These are phyloP conservation scores for Poecilus cupreus DNA, from an alignment of 2,888 invertebrate genomes.

Conservation along the genomic window DNA sequence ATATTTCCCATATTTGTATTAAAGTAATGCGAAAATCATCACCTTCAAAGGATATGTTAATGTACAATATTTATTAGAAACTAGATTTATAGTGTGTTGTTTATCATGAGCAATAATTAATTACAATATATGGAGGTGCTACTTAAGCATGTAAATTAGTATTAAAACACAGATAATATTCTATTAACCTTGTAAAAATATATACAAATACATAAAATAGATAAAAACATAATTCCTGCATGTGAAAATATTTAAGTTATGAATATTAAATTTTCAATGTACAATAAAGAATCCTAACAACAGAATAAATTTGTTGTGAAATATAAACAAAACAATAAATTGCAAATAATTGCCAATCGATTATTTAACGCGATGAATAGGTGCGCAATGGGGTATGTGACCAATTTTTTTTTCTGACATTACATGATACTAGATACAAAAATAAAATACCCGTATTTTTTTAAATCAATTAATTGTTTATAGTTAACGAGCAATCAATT, in stretches of 20 bases:
- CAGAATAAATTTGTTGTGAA: not conserved
- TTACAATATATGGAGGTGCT: slow-evolving; percentile 5
- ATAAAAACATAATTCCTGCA: slow-evolving; percentile 14
- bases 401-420: too few species aligned
- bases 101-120: not conserved
- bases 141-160: slow-evolving; percentile 19
- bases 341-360: slow-evolving; percentile 23
- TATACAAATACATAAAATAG: slow-evolving; percentile 20
- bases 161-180: not conserved
- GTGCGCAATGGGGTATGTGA: too few species aligned
- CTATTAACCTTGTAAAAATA: slow-evolving; percentile 33
- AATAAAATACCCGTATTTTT: too few species aligned
- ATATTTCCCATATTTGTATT: not conserved
- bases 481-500: too few species aligned
- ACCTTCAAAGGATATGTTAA: not conserved
- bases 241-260: not conserved
- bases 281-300: slow-evolving; percentile 1
- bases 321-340: slow-evolving; percentile 30
- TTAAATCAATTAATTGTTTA: too few species aligned
- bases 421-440: too few species aligned
- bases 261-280: not conserved
- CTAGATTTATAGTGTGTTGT: not conserved
- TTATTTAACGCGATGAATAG: not conserved
- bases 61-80: not conserved
- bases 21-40: not conserved